Evolutionary conservation across 2,797 vertebrate genomes (phyloP).

Genomic region (Catostomus latipinnis): DNA sequence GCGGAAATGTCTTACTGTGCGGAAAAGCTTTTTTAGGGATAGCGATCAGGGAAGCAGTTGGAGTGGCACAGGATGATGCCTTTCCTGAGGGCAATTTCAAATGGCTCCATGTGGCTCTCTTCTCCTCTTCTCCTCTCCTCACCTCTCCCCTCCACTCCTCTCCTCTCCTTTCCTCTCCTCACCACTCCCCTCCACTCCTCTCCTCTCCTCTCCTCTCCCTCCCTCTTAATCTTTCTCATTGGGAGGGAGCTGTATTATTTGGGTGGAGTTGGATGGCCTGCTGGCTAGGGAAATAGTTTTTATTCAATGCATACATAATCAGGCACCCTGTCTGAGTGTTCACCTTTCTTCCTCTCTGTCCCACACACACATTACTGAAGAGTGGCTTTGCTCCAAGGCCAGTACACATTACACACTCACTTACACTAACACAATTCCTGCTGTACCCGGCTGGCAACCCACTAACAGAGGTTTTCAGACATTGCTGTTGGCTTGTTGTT

Average conservation of each 20-base stretch:
- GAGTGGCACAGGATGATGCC: slow-evolving; percentile 52
- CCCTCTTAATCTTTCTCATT: slow-evolving; percentile 1
- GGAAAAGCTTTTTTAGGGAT: slow-evolving; percentile 46
- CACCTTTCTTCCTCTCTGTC: slow-evolving; percentile 24
- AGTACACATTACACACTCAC: background rate
- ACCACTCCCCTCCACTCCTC: slow-evolving; percentile 1
- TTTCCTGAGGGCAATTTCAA: slow-evolving; percentile 60
- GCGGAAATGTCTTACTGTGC: slow-evolving; percentile 38
- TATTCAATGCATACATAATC: slow-evolving; percentile 72
- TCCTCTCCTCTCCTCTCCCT: background rate
- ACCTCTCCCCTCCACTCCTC: too few species aligned
- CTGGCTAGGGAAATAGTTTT: slow-evolving; percentile 68
- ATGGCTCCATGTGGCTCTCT: background rate
- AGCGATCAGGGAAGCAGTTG: slow-evolving; percentile 36
- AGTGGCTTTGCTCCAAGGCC: slow-evolving; percentile 25
- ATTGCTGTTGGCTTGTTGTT: slow-evolving; percentile 1
- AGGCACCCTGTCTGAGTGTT: slow-evolving; percentile 62
- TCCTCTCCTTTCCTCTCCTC: too few species aligned
- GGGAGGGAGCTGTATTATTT: slow-evolving; percentile 40
- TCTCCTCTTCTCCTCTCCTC: too few species aligned
- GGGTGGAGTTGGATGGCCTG: slow-evolving; percentile 55
- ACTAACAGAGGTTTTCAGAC: slow-evolving; percentile 1
- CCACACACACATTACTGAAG: slow-evolving; percentile 30
- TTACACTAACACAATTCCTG: too few species aligned
- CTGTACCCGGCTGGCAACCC: background rate